A percentile compares a stretch with the other conserved stretches of the same genome.
phyloP scores from a whole-genome alignment of 2,797 vertebrate species.

The Pagetopsis macropterus region DNA sequence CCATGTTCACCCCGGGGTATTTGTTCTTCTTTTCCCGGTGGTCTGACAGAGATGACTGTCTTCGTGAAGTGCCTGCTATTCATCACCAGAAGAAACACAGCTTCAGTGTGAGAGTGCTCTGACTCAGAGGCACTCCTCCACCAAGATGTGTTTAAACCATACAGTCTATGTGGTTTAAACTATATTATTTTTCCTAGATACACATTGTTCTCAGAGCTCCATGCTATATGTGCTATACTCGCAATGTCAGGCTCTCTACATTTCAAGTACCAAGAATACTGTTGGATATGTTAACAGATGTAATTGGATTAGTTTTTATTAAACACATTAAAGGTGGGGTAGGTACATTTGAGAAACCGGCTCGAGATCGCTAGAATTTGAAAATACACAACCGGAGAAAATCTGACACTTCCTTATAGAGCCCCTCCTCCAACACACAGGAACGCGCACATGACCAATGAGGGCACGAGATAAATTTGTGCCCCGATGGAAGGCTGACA shows the following conservation, averaged over 20 bases:
- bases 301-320: conserved; percentile 15
- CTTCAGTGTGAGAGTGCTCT: conserved; percentile 22
- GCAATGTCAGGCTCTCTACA: conserved; percentile 9
- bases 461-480: too few relatives aligned
- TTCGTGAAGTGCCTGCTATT: conserved; percentile 40
- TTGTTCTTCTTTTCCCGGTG: conserved; percentile 8
- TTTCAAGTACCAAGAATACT: neutral
- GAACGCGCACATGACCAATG: too few relatives aligned
- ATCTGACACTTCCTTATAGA: too few relatives aligned
- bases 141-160: conserved; percentile 7
- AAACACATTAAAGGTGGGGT: neutral
- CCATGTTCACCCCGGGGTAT: conserved; percentile 5
- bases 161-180: neutral
- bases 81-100: conserved; percentile 46
- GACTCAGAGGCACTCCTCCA: conserved; percentile 27
- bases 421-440: too few relatives aligned
- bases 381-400: too few relatives aligned
- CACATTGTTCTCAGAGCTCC: conserved; percentile 27
- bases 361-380: too few relatives aligned
- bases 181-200: conserved; percentile 20
- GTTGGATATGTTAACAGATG: conserved; percentile 3
- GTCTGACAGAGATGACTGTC: conserved; percentile 42
- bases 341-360: too few relatives aligned
- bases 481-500: too few relatives aligned
- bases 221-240: conserved; percentile 10